Evolutionary conservation across 2,797 vertebrate genomes (phyloP).

Genomic region (Buphagus erythrorhynchus): DNA sequence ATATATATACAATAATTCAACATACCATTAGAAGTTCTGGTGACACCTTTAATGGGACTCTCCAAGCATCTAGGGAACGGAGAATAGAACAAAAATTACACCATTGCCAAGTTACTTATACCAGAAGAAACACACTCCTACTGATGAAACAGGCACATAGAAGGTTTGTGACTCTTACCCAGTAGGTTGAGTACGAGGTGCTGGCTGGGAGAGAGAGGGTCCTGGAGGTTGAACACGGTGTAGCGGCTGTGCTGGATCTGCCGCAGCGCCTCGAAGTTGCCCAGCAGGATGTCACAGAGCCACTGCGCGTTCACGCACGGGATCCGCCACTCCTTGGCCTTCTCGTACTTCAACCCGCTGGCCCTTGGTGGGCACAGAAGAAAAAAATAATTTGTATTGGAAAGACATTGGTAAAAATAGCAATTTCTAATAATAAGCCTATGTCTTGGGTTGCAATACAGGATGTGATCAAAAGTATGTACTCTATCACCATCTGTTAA

Average conservation of each 20-base stretch:
- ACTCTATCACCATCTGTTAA: too few relatives aligned
- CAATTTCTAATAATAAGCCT: not conserved
- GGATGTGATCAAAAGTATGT: too few relatives aligned
- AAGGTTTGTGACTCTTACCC: conserved; percentile 71
- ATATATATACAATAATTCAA: not conserved
- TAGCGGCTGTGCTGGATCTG: conserved; percentile 92
- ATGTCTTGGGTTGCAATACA: too few relatives aligned
- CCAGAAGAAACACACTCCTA: not conserved
- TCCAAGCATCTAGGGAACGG: conserved; percentile 84
- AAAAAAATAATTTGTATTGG: not conserved
- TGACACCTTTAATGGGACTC: conserved; percentile 89
- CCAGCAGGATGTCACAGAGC: conserved; percentile 94
- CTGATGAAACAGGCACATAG: not conserved
- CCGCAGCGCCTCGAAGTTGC: conserved; percentile 91
- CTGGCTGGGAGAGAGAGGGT: conserved; percentile 88
- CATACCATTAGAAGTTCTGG: conserved; percentile 89
- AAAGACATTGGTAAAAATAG: not conserved
- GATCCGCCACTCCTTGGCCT: conserved; percentile 97
- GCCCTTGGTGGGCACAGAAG: conserved; percentile 74
- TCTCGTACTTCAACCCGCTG: conserved; percentile 92
- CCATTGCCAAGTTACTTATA: fast-evolving
- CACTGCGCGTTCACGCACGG: conserved; percentile 95
- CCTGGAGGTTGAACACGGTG: conserved; percentile 85
- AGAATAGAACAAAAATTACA: not conserved
- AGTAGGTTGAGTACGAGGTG: conserved; percentile 89